Evolutionary conservation across 2,797 vertebrate species (phyloP), one percentile per base, ranked within the genome.

Genomic region (Lemur catta): DNA sequence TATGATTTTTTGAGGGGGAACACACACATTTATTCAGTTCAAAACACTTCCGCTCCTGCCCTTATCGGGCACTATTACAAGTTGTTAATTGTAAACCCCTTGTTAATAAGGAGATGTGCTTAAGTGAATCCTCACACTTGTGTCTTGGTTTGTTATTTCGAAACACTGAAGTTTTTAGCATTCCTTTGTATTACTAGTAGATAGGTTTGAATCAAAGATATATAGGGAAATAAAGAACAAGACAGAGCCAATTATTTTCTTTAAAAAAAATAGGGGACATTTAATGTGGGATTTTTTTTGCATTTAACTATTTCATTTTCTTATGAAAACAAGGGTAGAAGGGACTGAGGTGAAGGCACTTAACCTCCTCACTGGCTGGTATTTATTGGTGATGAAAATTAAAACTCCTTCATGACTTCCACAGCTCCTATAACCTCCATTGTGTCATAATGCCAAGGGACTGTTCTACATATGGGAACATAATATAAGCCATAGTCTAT

Each of bases 331-430:
- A 71, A 84, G 14, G 55, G 41, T 55, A 84, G 18, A 52, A 69
- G 4, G 35, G 13, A 28, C 41, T 55, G 18, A 65, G 6, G 24
- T 33, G 14, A 71, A 71, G 14, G 46, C 24, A 20, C 6, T 22
- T 15, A 74, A 48, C 20, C 10, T 65, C 17, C 41, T n/a, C 33
- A 57, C 1, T 65, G 33, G 6, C 6, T 52, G 7, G 7, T 84
- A 28, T 55, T 72, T 79, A 50, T 33, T 72, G 4, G 22, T 84
- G 22, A 69, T 59, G 12, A 81, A 63, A 76, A 7, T 13, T n/a
- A 63, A n/a, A 52, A 7, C 10, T 0, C 6, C 57, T 80, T 67
- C 9, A 12, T 7, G 35, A 26, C 1, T 50, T 26, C 7, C 0
- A 61, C 6, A 24, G 71, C 11, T 18, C 52, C 71, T 38, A 18